Conservation (phyloP, 2,797 vertebrate genomes). For the Sebastes kiyomatsui region DNA sequence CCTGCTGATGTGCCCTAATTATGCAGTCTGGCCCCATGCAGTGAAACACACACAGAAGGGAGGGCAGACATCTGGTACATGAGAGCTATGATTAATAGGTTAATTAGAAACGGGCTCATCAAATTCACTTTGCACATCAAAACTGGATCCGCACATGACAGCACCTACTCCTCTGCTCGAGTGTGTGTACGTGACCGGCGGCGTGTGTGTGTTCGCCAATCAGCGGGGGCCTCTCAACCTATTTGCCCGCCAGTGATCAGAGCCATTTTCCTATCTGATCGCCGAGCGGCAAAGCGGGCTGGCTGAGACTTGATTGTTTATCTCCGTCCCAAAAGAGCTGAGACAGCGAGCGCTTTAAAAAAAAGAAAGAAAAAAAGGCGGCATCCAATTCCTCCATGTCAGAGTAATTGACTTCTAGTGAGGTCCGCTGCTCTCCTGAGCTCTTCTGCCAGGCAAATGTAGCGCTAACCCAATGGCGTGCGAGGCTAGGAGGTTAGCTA, state of each 20-base stretch:
- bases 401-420: slow-evolving; percentile 64
- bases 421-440: slow-evolving; percentile 25
- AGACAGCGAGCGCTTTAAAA: slow-evolving; percentile 44
- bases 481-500: slow-evolving; percentile 55
- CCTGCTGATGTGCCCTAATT: slow-evolving; percentile 63
- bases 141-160: slow-evolving; percentile 60
- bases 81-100: slow-evolving; percentile 79
- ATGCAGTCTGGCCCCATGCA: slow-evolving; percentile 55
- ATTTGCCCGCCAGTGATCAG: slow-evolving; percentile 51
- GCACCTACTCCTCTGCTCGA: slow-evolving; percentile 11
- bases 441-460: slow-evolving; percentile 28
- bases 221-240: slow-evolving; percentile 33
- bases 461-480: slow-evolving; percentile 6
- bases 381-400: slow-evolving; percentile 59
- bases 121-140: slow-evolving; percentile 71
- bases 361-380: slow-evolving; percentile 1
- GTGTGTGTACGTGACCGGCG: slow-evolving; percentile 30
- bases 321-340: slow-evolving; percentile 57
- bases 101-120: slow-evolving; percentile 76
- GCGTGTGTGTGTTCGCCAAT: slow-evolving; percentile 40
- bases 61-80: slow-evolving; percentile 76
- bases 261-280: slow-evolving; percentile 62
- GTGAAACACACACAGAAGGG: slow-evolving; percentile 45
- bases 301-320: slow-evolving; percentile 60
- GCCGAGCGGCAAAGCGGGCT: slow-evolving; percentile 36